phyloP scores from a whole-genome alignment of 2,888 invertebrate species.

The Mycalesis mineus region DNA sequence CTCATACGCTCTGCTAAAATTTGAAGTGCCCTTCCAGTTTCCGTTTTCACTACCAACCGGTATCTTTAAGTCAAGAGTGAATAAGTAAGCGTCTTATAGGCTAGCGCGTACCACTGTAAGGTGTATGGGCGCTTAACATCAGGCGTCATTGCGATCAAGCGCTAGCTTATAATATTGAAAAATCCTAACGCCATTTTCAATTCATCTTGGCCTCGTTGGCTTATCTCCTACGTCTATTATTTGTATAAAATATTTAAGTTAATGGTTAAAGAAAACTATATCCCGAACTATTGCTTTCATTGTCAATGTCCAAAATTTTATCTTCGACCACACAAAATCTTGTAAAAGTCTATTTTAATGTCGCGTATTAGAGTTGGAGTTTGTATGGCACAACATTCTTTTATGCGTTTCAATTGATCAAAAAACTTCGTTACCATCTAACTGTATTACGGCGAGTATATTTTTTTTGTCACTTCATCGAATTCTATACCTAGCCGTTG shows the following conservation, averaged over 20 bases:
- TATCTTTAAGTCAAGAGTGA: too few relatives aligned
- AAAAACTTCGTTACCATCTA: conserved; percentile 6
- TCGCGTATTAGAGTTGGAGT: not conserved
- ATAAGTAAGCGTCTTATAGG: too few relatives aligned
- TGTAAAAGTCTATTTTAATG: not conserved
- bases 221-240: too few relatives aligned
- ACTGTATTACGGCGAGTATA: not conserved
- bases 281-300: not conserved
- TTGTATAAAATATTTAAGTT: not conserved
- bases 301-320: not conserved
- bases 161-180: too few relatives aligned
- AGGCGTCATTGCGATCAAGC: too few relatives aligned
- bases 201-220: too few relatives aligned
- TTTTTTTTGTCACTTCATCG: not conserved
- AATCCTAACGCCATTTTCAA: too few relatives aligned
- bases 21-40: too few relatives aligned
- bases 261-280: not conserved
- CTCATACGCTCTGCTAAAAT: too few relatives aligned
- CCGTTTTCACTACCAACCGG: too few relatives aligned
- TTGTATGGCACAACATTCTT: not conserved
- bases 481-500: not conserved
- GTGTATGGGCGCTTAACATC: too few relatives aligned
- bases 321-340: not conserved
- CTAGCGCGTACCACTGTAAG: too few relatives aligned
- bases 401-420: not conserved